Evolutionary conservation across 2,797 vertebrate species (phyloP), one percentile per base, ranked within the genome.

Genomic region (Aselliscus stoliczkanus): DNA sequence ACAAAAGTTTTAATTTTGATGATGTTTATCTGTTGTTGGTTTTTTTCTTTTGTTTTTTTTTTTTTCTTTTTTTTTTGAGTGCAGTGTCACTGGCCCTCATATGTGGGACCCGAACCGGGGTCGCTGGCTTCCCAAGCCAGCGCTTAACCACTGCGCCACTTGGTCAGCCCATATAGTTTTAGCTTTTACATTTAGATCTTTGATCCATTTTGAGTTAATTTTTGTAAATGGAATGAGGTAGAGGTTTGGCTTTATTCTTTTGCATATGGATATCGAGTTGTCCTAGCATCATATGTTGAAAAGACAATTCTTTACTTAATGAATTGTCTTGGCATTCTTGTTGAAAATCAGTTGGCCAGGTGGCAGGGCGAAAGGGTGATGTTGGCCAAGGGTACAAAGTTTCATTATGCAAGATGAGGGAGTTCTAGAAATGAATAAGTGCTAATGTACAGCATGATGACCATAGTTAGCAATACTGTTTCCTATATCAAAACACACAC

Each of bases 181-280:
- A 54, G 21, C 37, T 72, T 34, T 65, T 85, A 42, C 6, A 14
- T 86, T 70, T 95, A 82, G 34, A 54, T 84, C 42, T 88, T 92
- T 80, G 76, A 87, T 69, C 58, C 8, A 60, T 44, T 94, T 96
- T 87, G 17, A 73, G 15, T 77, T 95, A 44, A 76, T 88, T 95
- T 96, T 85, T 92, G 0, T 64, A 34, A 79, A 14, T 95, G 65
- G 67, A 94, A 12, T 90, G 81, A 89, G 25, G 12, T 83, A 82
- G 54, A 85, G 27, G 7, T 37, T 62, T 27, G 52, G 0, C 52
- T 94, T 84, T 25, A 80, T 76, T 92, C 23, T 94, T 92, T 88
- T 12, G 7, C 69, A 44, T 58, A 9, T 87, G 64, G 37, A 27
- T 94, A 54, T 65, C 52, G n/a, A 60, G 0, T 77, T 95, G 58